phyloP scores from a whole-genome alignment of 2,113 vertebrate species.

The Pluvianellus socialis region DNA sequence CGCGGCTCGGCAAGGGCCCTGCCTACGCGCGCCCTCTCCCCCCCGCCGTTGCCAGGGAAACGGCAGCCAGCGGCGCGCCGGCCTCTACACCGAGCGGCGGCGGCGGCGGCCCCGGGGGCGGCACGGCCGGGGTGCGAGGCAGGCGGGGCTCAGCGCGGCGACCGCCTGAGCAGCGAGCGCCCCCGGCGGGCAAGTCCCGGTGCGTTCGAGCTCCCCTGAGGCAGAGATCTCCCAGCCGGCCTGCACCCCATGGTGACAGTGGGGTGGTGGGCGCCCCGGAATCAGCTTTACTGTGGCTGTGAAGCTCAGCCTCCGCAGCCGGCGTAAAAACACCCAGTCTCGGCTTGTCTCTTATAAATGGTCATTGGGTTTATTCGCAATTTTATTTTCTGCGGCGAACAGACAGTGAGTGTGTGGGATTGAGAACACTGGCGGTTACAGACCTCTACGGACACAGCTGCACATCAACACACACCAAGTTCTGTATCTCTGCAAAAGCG shows the following conservation, averaged over 20 bases:
- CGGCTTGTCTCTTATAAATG: rapidly evolving
- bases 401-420: rapidly evolving
- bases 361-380: rapidly evolving
- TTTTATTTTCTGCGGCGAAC: not conserved
- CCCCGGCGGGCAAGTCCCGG: not conserved
- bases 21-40: rapidly evolving
- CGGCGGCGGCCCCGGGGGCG: not conserved
- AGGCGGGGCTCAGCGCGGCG: not conserved
- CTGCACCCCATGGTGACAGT: not conserved
- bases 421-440: rapidly evolving
- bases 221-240: not conserved
- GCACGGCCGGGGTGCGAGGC: not conserved
- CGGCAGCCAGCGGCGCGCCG: too few relatives aligned
- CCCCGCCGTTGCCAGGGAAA: not conserved
- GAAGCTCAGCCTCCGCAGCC: not conserved
- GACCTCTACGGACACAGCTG: rapidly evolving
- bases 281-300: rapidly evolving
- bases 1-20: rapidly evolving
- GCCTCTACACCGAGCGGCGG: not conserved
- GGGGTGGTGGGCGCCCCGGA: rapidly evolving
- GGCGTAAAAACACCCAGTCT: rapidly evolving
- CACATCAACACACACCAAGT: not conserved
- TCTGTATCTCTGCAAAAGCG: rapidly evolving
- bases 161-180: not conserved
- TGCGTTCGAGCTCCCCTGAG: too few relatives aligned